Conservation (phyloP, 2,113 vertebrate genomes). For the Gopherus flavomarginatus region DNA sequence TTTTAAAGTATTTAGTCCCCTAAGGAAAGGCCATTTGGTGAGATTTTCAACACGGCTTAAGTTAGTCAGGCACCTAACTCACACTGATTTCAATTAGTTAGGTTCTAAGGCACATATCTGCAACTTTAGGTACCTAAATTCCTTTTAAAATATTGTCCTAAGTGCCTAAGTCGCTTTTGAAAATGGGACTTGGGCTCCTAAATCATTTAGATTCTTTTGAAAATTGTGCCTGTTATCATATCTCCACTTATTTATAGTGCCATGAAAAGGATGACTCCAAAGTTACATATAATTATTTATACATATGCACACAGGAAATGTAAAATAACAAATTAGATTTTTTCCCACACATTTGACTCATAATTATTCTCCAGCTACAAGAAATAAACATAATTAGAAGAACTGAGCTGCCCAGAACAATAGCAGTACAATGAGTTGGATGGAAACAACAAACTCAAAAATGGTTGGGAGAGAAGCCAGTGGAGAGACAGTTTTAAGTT, state of each 20-base stretch:
- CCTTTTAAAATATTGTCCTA: no score
- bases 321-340: slow-evolving; percentile 66
- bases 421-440: slow-evolving; percentile 40
- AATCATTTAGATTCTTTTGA: background rate
- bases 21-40: background rate
- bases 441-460: background rate
- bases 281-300: slow-evolving; percentile 29
- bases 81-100: background rate
- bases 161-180: background rate
- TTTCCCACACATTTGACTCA: slow-evolving; percentile 47
- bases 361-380: slow-evolving; percentile 58
- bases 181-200: background rate
- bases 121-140: background rate
- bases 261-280: background rate
- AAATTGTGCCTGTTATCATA: background rate
- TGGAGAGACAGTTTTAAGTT: background rate
- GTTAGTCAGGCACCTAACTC: background rate
- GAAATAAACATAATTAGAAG: slow-evolving; percentile 61
- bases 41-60: background rate
- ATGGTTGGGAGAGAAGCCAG: background rate
- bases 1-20: background rate
- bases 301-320: slow-evolving; percentile 38
- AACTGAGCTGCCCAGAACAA: slow-evolving; percentile 21
- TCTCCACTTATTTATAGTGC: background rate
- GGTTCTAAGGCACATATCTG: background rate